Evolutionary conservation across 2,888 invertebrate species (phyloP), one percentile per base, ranked within the genome.

Genomic region (Cotesia congregata): DNA sequence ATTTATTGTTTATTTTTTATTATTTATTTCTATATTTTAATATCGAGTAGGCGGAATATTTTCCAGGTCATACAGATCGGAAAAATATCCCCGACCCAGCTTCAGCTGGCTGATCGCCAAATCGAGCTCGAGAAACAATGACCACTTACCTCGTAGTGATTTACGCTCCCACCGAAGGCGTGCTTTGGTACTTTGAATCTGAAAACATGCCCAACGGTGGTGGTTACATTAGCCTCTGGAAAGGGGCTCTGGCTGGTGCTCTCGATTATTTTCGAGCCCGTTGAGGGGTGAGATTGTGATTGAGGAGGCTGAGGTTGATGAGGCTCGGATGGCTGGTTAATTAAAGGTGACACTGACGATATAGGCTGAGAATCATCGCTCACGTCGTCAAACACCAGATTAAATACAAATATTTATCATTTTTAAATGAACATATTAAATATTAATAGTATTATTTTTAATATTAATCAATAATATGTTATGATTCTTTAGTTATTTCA

Each of bases 101-200:
- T 38, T 4, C 30, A 30, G 30, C 40, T 38, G 38, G 38, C 7
- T 30, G 67, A 39, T 15, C n/a, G 68, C 68, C 40, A 68, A 68
- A 62, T 17, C 7, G 15, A 62, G 62, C 12, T 6, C 12, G 9
- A 59, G 15, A 17, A 62, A 62, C 15, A 68, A 77, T 67, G 59
- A 74, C 17, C 67, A 71, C 41, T 70, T 68, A 95, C 95, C 93
- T 94, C 93, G 90, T 94, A 95, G 85, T 91, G 91, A 85, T 92
- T 90, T 69, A 94, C 92, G 82, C 91, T 91, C 79, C 93, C 94
- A 75, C 92, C 91, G 90, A 94, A 94, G 30, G 94, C 93, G 88
- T 94, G 93, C 82, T 92, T 92, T 15, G 95, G 94, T 83, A 95
- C 92, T 83, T 92, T 92, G 89, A 94, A 92, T 81, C 93, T 93